These are phyloP conservation scores for Lophotis ruficrista DNA, from an alignment of 2,113 vertebrate species.

Conservation along the genomic window DNA sequence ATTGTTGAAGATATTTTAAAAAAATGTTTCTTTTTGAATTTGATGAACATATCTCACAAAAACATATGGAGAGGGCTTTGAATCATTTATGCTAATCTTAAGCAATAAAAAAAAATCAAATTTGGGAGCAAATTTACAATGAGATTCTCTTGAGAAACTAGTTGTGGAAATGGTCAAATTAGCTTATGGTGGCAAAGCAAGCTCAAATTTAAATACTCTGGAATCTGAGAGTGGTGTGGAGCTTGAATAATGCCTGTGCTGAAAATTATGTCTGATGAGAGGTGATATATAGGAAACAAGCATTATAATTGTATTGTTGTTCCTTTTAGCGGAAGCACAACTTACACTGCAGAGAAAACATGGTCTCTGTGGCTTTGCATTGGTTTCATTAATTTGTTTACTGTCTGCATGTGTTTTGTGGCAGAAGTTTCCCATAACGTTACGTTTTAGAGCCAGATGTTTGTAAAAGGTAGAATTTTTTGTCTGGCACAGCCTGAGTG, in stretches of 20 bases:
- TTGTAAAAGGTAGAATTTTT: background rate
- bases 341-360: background rate
- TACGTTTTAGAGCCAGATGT: background rate
- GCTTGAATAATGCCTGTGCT: conserved; percentile 27
- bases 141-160: background rate
- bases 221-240: background rate
- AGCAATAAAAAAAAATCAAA: background rate
- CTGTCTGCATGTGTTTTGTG: background rate
- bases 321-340: background rate
- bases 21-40: background rate
- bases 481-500: background rate
- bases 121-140: background rate
- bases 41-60: background rate
- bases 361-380: background rate
- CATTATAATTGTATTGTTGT: background rate
- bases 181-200: background rate
- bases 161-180: background rate
- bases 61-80: background rate
- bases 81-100: background rate
- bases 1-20: background rate
- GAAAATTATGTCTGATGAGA: background rate
- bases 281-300: background rate
- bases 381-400: background rate
- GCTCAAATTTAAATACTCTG: background rate
- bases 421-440: background rate